Base-by-base conservation (phyloP, 2,888 invertebrate species). In the Nemurella pictetii region DNA sequence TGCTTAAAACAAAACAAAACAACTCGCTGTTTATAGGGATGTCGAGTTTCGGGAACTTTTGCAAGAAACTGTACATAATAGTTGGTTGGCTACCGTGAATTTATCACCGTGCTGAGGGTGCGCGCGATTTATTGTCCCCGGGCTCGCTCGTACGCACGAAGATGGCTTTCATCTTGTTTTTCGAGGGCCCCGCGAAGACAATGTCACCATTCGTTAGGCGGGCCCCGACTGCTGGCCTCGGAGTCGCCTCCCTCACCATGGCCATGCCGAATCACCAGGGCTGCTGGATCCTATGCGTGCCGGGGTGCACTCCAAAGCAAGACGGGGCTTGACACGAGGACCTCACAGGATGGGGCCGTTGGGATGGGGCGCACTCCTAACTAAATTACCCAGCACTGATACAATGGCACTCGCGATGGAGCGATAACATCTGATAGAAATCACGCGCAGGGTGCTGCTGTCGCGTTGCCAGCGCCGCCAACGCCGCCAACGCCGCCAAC, bases 131-230 rank as follows among this genome's bases (percentile, higher is more conserved):
- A 75, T 75, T 9, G 75, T 27, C 28, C n/a, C n/a, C n/a, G 27
- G 20, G 26, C 28, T 75, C 26, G 25, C 27, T 28, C 15, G 75
- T 75, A 75, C 75, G 28, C 75, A 75, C 26, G 27, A n/a, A 7
- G 26, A 75, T 27, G 28, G 28, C 75, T 75, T 75, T 75, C 75
- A 75, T 75, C 75, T 75, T 75, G 75, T 75, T 75, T 75, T 75
- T 75, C 27, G 75, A 27, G 75, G 20, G 26, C 28, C 20, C 12
- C 75, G 7, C 75, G 20, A 75, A 75, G 75, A 27, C 75, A 26
- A 75, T 75, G 75, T 75, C 75, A 75, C 75, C 75, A 75, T 75
- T 75, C 75, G 75, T 75, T 75, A 75, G 75, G 26, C 55, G 9
- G 55, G n/a, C n/a, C n/a, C n/a, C n/a, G n/a, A n/a, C n/a, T n/a